Percentiles rank a stretch among this genome's conserved stretches.
phyloP scores from a whole-genome alignment of 2,113 vertebrate genomes.

The Cnemophilus loriae region DNA sequence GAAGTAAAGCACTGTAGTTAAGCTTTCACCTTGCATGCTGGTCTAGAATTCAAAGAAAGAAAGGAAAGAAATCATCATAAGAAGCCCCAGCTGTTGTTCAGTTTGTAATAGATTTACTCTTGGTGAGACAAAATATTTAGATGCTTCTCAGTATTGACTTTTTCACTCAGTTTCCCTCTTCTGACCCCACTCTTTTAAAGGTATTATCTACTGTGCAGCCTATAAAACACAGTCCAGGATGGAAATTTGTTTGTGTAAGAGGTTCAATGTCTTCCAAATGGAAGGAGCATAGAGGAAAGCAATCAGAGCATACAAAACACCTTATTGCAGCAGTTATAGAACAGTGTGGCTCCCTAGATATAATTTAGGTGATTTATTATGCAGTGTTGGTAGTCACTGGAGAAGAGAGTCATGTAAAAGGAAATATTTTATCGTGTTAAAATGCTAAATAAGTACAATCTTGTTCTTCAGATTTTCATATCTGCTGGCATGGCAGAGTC shows the following conservation, averaged over 20 bases:
- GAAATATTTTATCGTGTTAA: neutral
- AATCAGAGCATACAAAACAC: neutral
- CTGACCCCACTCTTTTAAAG: neutral
- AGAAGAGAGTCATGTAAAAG: neutral
- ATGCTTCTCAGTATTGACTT: neutral
- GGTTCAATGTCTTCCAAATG: neutral
- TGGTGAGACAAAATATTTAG: neutral
- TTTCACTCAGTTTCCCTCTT: neutral
- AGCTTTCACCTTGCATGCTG: constrained; percentile 23
- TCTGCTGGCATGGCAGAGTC: neutral
- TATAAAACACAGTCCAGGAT: neutral
- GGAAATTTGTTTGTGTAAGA: neutral
- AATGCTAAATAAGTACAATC: neutral
- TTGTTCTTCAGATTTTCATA: neutral
- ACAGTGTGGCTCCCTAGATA: neutral
- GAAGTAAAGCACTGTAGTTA: constrained; percentile 32
- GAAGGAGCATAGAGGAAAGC: neutral
- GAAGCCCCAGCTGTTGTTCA: neutral
- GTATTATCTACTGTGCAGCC: neutral
- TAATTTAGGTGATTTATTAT: neutral
- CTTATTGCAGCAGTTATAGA: neutral
- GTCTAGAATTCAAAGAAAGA: neutral
- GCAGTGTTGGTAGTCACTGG: neutral
- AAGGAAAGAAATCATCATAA: neutral
- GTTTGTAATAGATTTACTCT: neutral